These are phyloP conservation scores for Listrodromus nycthemerus DNA, from an alignment of 2,888 invertebrate species.

Conservation along the genomic window DNA sequence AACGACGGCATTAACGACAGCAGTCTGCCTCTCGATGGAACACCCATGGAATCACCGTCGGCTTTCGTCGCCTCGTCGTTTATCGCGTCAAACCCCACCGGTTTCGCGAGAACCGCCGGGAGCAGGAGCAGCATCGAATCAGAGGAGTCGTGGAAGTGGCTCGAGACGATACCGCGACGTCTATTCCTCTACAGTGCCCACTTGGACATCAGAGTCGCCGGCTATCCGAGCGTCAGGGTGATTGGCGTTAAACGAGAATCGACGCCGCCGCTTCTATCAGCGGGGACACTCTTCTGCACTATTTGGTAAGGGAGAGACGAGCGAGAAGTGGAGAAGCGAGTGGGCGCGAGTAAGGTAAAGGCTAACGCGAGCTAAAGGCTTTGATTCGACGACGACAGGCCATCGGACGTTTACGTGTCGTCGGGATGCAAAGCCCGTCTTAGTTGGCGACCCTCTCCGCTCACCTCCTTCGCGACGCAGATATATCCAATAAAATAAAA, in stretches of 20 bases:
- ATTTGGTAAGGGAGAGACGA: constrained; percentile 77
- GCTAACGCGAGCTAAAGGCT: neutral
- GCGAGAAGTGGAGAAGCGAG: constrained; percentile 1
- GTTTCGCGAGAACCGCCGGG: constrained; percentile 65
- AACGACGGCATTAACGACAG: constrained; percentile 71
- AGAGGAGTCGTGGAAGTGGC: constrained; percentile 75
- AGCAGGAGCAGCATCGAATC: constrained; percentile 71
- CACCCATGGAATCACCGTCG: constrained; percentile 58
- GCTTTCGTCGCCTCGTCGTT: constrained; percentile 24
- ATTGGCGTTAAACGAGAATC: constrained; percentile 82
- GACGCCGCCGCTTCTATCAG: constrained; percentile 71
- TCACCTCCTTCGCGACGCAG: constrained; percentile 24
- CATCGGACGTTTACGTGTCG: constrained; percentile 28
- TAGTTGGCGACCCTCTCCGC: constrained; percentile 34
- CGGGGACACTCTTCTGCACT: constrained; percentile 79
- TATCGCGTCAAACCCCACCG: constrained; percentile 35
- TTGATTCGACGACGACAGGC: constrained; percentile 29
- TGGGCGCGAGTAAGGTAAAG: neutral
- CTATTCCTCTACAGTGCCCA: constrained; percentile 82
- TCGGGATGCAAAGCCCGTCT: constrained; percentile 27
- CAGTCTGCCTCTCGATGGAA: constrained; percentile 49
- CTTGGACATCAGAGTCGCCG: constrained; percentile 80
- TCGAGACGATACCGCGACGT: constrained; percentile 81
- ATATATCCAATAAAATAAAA: constrained; percentile 42
- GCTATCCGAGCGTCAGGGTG: constrained; percentile 82